A percentile compares a stretch with the other conserved stretches of the same genome.
These are phyloP conservation scores for Melanophora roralis DNA, from an alignment of 2,888 invertebrate species.

Conservation along the genomic window DNA sequence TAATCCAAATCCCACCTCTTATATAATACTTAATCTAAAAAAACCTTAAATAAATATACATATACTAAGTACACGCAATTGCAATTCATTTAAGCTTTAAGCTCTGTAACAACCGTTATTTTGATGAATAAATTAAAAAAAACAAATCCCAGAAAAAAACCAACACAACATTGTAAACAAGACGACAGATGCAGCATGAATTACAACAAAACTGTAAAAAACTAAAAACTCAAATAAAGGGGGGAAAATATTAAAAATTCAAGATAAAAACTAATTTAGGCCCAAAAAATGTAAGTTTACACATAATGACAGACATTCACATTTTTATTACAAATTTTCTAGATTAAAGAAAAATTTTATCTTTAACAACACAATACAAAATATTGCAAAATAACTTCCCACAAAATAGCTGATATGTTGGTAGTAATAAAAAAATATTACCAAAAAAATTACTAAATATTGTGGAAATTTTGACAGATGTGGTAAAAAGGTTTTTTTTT, in stretches of 20 bases:
- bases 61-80: conserved; percentile 9
- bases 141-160: not conserved
- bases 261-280: conserved; percentile 1
- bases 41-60: not conserved
- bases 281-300: not conserved
- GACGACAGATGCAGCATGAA: conserved; percentile 32
- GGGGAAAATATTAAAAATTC: not conserved
- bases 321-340: not conserved
- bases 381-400: conserved; percentile 37
- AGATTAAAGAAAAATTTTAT: not conserved
- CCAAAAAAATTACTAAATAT: not conserved
- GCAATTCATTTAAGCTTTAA: conserved; percentile 2
- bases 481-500: not conserved
- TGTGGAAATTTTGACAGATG: conserved; percentile 7
- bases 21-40: too few relatives aligned
- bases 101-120: too few relatives aligned
- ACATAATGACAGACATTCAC: not conserved
- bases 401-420: not conserved
- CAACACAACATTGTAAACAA: conserved; percentile 5
- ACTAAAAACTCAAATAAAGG: not conserved
- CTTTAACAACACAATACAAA: conserved; percentile 3
- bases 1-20: too few relatives aligned
- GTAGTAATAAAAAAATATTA: not conserved
- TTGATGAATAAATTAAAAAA: conserved; percentile 26
- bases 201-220: conserved; percentile 1